phyloP scores from a whole-genome alignment of 2,888 invertebrate genomes.

The Seladonia tumulorum region DNA sequence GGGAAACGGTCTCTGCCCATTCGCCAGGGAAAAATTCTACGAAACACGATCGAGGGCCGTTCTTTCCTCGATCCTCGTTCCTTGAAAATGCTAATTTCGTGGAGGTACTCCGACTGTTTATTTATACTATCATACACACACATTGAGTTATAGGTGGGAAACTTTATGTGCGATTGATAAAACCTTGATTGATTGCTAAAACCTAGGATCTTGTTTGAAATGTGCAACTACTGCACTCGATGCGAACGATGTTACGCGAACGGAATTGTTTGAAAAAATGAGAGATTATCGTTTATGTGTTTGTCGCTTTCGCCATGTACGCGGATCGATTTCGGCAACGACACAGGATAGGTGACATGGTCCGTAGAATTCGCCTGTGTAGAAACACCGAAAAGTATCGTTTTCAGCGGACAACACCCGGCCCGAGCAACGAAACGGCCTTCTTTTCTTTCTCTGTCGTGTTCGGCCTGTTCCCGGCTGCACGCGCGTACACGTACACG shows the following conservation, averaged over 20 bases:
- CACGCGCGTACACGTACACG: not conserved
- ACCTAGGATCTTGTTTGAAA: no score
- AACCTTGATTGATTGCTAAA: no score
- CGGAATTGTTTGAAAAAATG: no score
- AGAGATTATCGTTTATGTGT: not conserved
- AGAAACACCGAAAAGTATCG: not conserved
- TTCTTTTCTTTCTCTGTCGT: slow-evolving; percentile 9
- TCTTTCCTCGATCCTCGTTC: no score
- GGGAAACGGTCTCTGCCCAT: not conserved
- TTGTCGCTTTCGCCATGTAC: not conserved
- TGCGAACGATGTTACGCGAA: no score
- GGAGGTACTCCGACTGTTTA: no score
- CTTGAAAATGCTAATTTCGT: no score
- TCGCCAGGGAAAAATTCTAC: not conserved
- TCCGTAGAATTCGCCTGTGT: not conserved
- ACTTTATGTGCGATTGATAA: no score
- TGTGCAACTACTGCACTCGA: no score
- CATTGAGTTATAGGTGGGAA: no score
- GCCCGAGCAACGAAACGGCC: not conserved
- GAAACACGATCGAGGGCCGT: not conserved
- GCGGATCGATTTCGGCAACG: not conserved
- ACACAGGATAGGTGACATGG: not conserved
- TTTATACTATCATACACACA: no score
- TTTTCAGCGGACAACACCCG: not conserved
- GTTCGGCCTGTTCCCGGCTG: not conserved